Evolutionary conservation across 2,888 invertebrate genomes (phyloP).

Genomic region (Drosophila emarginata): DNA sequence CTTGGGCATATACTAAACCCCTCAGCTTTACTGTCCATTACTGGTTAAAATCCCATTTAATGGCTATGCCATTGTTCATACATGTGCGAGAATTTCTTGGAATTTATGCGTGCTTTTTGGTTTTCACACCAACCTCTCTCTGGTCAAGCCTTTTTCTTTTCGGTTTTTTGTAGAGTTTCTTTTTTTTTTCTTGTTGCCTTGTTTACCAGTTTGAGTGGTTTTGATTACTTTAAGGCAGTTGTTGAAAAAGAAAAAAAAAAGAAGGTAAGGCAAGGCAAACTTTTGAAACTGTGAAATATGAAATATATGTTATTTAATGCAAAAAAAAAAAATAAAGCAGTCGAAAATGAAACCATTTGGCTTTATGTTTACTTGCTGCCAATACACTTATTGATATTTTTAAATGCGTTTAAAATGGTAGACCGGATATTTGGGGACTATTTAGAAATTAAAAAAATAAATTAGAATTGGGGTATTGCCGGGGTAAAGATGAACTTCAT

Average conservation of each 20-base stretch:
- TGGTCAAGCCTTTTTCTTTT: slow-evolving; percentile 57
- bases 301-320: slow-evolving; percentile 39
- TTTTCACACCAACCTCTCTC: slow-evolving; percentile 56
- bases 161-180: background rate
- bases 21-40: slow-evolving; percentile 52
- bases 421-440: slow-evolving; percentile 68
- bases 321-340: slow-evolving; percentile 33
- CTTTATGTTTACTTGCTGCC: slow-evolving; percentile 64
- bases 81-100: slow-evolving; percentile 56
- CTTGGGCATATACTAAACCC: slow-evolving; percentile 10
- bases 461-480: slow-evolving; percentile 15
- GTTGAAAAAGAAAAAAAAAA: slow-evolving; percentile 9
- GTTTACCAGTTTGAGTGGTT: slow-evolving; percentile 69
- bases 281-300: slow-evolving; percentile 45
- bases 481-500: slow-evolving; percentile 12
- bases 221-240: slow-evolving; percentile 64
- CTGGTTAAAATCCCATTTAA: slow-evolving; percentile 54
- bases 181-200: slow-evolving; percentile 35
- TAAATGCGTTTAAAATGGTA: slow-evolving; percentile 53
- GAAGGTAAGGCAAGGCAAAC: slow-evolving; percentile 27
- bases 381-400: slow-evolving; percentile 60
- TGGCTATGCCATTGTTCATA: slow-evolving; percentile 46
- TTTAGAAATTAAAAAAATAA: slow-evolving; percentile 41
- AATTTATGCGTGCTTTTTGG: slow-evolving; percentile 46
- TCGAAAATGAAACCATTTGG: slow-evolving; percentile 40